Percentiles rank a stretch among this genome's conserved stretches.
These are phyloP conservation scores for Diadegma fenestrale DNA, from an alignment of 2,888 invertebrate species.

Conservation along the genomic window DNA sequence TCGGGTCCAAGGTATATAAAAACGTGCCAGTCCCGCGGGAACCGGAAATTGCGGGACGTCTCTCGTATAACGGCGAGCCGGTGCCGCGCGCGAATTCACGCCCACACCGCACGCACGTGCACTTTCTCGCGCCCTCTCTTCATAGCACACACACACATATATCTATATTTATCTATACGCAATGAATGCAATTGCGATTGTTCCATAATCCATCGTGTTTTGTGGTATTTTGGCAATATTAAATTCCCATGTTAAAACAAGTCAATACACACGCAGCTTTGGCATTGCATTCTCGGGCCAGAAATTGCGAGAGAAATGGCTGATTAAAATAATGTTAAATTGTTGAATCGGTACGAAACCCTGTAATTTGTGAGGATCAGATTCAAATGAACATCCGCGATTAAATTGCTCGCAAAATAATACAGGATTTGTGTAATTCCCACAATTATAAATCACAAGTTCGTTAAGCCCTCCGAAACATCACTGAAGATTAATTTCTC, in stretches of 20 bases:
- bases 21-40: slow-evolving; percentile 63
- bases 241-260: background rate
- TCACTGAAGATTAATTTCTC: background rate
- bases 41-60: slow-evolving; percentile 68
- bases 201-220: slow-evolving; percentile 8
- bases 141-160: slow-evolving; percentile 20
- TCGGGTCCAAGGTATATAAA: slow-evolving; percentile 51
- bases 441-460: slow-evolving; percentile 8
- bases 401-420: background rate
- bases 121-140: slow-evolving; percentile 72
- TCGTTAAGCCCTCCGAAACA: background rate
- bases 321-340: background rate
- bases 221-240: background rate
- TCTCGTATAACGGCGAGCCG: slow-evolving; percentile 64
- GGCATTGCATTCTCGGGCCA: background rate
- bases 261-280: background rate
- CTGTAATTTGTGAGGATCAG: background rate
- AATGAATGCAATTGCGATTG: background rate
- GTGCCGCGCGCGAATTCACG: slow-evolving; percentile 65
- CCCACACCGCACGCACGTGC: slow-evolving; percentile 73
- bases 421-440: background rate
- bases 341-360: background rate
- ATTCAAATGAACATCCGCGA: background rate
- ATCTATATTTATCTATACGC: background rate
- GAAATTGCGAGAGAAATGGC: background rate